Evolutionary conservation across 2,113 vertebrate genomes (phyloP), one percentile per base, ranked within the genome.

Genomic region (Spea bombifrons): DNA sequence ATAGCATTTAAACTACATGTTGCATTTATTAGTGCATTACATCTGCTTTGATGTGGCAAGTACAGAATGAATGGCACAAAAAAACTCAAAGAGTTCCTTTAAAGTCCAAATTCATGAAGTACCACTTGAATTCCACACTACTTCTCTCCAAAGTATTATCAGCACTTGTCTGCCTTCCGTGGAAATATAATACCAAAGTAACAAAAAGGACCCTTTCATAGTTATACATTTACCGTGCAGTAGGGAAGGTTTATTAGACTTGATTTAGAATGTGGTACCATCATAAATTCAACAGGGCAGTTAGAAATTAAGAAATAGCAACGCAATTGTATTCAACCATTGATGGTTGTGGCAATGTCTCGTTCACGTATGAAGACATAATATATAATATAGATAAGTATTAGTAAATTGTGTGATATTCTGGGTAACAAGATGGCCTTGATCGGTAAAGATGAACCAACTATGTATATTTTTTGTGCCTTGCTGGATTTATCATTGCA

Each of bases 11-110:
- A 85, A 90, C 85, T 92, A 90, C 84, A 84, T 87, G 89, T 90
- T 90, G 88, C 87, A 91, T 91, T 90, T 90, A 86, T 89, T 85
- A 86, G 82, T 88, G 86, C 87, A 86, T 88, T 90, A 75, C 74
- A 89, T 81, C 83, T 86, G 81, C 81, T 85, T 87, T 88, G 63
- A 84, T 85, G 85, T 44, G 52, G 30, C 65, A 81, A 84, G 82
- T 75, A 76, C 73, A 76, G 72, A 63, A 79, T 84, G 74, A 88
- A 81, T 13, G 61, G 61, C 8, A 64, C n/a, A 13, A 30, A 16
- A 57, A 16, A 7, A 45, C 53, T 70, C 46, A 70, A 63, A 70
- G 55, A 13, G 17, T 12, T 15, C 7, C 16, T 69, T 15, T 12
- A 59, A 64, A 64, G 61, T 30, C 61, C 61, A 64, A 64, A 64